These are phyloP conservation scores for Heliconius congener DNA, from an alignment of 1,140 invertebrate species.

Conservation along the genomic window DNA sequence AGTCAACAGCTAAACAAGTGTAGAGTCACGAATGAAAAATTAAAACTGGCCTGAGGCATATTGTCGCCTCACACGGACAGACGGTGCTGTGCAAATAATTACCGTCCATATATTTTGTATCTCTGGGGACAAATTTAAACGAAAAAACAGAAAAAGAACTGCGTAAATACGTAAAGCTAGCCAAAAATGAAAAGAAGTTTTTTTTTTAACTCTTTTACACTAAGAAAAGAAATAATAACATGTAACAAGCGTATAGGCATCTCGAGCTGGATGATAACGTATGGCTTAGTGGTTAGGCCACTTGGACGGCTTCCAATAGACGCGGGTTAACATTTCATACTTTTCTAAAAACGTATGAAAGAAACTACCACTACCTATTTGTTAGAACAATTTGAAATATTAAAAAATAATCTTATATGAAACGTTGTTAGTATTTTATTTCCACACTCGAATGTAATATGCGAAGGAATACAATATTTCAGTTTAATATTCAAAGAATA, in stretches of 20 bases:
- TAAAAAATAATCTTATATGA: neutral
- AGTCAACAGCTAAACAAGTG: slow-evolving; percentile 25
- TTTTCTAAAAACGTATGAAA: no score
- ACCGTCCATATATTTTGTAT: slow-evolving; percentile 13
- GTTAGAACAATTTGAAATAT: no score
- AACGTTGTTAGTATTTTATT: neutral
- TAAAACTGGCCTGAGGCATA: slow-evolving; percentile 19
- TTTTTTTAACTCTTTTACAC: no score
- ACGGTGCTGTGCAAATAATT: slow-evolving; percentile 23
- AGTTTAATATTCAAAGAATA: slow-evolving; percentile 1
- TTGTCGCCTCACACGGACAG: slow-evolving; percentile 15
- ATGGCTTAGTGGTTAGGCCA: no score
- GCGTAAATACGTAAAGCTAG: neutral
- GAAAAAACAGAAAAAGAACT: neutral
- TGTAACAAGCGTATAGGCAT: no score
- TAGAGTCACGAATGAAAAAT: slow-evolving; percentile 27
- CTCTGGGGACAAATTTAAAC: neutral
- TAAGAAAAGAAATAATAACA: no score
- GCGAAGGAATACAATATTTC: neutral
- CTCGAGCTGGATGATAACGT: no score
- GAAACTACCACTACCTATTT: no score
- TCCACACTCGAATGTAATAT: neutral
- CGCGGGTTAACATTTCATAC: no score
- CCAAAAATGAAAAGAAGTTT: no score
- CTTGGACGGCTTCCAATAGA: no score